Evolutionary conservation across 2,113 vertebrate genomes (phyloP), one percentile per base, ranked within the genome.

Genomic region (Microtus richardsoni): DNA sequence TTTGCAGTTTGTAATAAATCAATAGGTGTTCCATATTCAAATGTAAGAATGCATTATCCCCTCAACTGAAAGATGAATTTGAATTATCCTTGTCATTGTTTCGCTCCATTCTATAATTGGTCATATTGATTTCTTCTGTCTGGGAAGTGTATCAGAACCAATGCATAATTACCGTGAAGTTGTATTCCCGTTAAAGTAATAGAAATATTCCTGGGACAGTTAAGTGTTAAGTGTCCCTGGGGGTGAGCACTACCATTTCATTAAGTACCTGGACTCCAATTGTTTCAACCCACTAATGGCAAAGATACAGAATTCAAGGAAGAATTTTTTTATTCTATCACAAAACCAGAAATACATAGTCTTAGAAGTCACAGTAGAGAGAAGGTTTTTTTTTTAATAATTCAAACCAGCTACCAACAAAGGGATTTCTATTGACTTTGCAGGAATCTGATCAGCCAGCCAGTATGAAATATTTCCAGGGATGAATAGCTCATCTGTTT

Each of bases 11-110:
- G 33, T 83, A 52, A 86, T 82, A 47, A 47, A 94, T 89, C 95
- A 89, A 89, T 62, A 89, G 83, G 78, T 91, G 7, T 47, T 78
- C 52, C 66, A 93, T 85, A 96, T 92, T 93, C 85, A 90, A 95
- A 74, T 80, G 39, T 88, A 90, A 85, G 87, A 70, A 71, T 44
- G 26, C 79, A 54, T 91, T 93, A 83, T 94, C 52, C 87, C 66
- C 52, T 70, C 47, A 88, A 62, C 64, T 19, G 13, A 95, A 90
- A 94, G 60, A 89, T 93, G 68, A 86, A 96, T 94, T 95, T 94
- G 74, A 88, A 95, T 90, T 86, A 77, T 39, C 36, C 21, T 84
- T 94, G 73, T 41, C 94, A 95, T 88, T 96, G 28, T 94, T 93
- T 91, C 73, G 91, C 30, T 93, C 83, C 33, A 52, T 91, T 82